Base-by-base conservation (phyloP, 2,888 invertebrate genomes). In the Stenodera caucasica region DNA sequence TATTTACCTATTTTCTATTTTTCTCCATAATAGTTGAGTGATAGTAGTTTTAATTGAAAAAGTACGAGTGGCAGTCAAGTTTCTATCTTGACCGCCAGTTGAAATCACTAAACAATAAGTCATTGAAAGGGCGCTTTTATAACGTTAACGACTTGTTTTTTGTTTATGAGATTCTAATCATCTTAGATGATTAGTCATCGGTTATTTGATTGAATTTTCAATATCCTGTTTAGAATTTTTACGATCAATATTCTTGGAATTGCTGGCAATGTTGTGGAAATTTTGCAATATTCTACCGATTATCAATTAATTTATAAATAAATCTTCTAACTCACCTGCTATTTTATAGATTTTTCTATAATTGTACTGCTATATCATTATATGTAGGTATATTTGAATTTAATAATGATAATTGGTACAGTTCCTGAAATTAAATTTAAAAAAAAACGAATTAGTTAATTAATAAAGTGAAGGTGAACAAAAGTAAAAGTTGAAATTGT, bases 111-210 rank as follows among this genome's bases (percentile, higher is more conserved):
- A 45, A 11, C 8, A 8, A 23, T 18, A 9, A n/a, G n/a, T n/a
- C n/a, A n/a, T n/a, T n/a, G n/a, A n/a, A n/a, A 21, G 21, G 21
- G 21, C 15, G 45, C 11, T 21, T 26, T 26, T 26, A 26, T n/a
- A n/a, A n/a, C 3, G 3, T n/a, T 11, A 5, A 1, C 7, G 6
- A 5, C 3, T 32, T 32, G 6, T 30, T 30, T 30, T 2, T n/a
- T 33, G 33, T 33, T 1, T 37, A 6, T 37, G 11, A n/a, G 18
- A 9, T n/a, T n/a, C n/a, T n/a, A n/a, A n/a, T n/a, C n/a, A n/a
- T n/a, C n/a, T n/a, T n/a, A n/a, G n/a, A n/a, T n/a, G 23, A 45
- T 45, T 45, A 45, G 45, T 45, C 45, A 45, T 23, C 40, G 18
- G 40, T 18, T 11, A 37, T 37, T 15, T 15, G n/a, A 23, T 45